Base-by-base conservation (phyloP, 2,113 vertebrate species). In the Hippocampus barbouri region DNA sequence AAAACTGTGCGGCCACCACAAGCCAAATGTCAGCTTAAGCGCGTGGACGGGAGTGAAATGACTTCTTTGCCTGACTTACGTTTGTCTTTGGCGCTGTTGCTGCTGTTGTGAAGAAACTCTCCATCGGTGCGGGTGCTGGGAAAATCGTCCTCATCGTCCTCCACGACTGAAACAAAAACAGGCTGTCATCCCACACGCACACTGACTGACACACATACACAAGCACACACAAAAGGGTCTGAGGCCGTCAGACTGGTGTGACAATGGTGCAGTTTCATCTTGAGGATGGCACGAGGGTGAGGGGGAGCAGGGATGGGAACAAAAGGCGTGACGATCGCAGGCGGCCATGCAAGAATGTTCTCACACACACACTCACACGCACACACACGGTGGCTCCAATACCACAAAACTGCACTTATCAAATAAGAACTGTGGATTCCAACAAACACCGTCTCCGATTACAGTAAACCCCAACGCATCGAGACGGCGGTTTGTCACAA, bases 101-200 rank as follows among this genome's bases (percentile, higher is more conserved):
- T 82, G 74, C 88, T 95, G 74, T 89, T 95, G 82, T 94, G 95
- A 73, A 96, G 85, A 87, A 95, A 96, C 23, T 98, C 96, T 57
- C 94, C 95, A 69, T 96, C 94, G 4, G 94, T 83, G 30, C 95
- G 94, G 63, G 94, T 86, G 64, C 90, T 94, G 71, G 95, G 95
- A 67, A 98, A 98, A 78, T 95, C 96, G 56, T 98, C 96, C 88
- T 97, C 96, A 81, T 98, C 96, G 43, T 96, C 95, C 90, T 98
- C 96, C 79, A 97, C 93, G 49, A 98, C 96, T 97, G 83, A 71
- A 91, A 86, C 2, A 67, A 38, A 45, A 20, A 64, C 7, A 73
- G 12, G 54, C 25, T 18, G 15, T 64, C 34, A 47, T 15, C 10
- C 40, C 27, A 12, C 25, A 41, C 1, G 59, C 6, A 51, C 25